Base-by-base conservation (phyloP, 2,888 invertebrate species). In the Micropterix aruncella region DNA sequence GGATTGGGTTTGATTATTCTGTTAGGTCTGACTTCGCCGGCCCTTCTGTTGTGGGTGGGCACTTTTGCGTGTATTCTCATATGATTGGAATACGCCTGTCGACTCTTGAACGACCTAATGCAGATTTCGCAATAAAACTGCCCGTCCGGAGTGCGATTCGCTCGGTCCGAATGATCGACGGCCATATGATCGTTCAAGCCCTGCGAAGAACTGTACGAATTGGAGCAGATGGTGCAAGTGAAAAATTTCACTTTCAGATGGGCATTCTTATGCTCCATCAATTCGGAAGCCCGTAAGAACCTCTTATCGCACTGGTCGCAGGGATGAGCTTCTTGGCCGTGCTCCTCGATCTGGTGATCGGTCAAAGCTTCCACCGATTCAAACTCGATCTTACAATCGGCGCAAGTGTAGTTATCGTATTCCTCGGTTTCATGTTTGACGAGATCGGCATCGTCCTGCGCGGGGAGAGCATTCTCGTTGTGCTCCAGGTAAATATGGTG, bases 191-290 rank as follows among this genome's bases (percentile, higher is more conserved):
- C 77, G 1, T 73, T 64, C 38, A 75, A 60, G 41, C 76, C 75
- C 53, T 76, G 73, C 0, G 79, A 74, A 42, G 79, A 79, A 52
- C 78, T 74, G 54, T 77, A 77, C 36, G 75, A 75, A 49, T 74
- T 74, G 1, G 70, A 58, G 48, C 77, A 77, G 17, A 74, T 59
- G 16, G 68, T 73, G 51, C 77, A 77, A 1, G 76, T 73, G 49
- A 77, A 80, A 41, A 80, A 70, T 53, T 80, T 81, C 2, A 80
- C 70, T 52, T 79, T 74, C 49, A 80, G 63, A 56, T 82, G 81
- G 3, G 75, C 71, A 53, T 75, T 79, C 48, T 78, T 73, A 54
- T 82, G 82, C 53, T 80, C 79, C 1, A 74, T 73, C 2, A 80
- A 61, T 50, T 80, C 79, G 0, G 68, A 66, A 17, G 74, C 72